A percentile compares a stretch with the other conserved stretches of the same genome.
phyloP scores from a whole-genome alignment of 2,797 vertebrate species.

The Helicolenus hilgendorfi region DNA sequence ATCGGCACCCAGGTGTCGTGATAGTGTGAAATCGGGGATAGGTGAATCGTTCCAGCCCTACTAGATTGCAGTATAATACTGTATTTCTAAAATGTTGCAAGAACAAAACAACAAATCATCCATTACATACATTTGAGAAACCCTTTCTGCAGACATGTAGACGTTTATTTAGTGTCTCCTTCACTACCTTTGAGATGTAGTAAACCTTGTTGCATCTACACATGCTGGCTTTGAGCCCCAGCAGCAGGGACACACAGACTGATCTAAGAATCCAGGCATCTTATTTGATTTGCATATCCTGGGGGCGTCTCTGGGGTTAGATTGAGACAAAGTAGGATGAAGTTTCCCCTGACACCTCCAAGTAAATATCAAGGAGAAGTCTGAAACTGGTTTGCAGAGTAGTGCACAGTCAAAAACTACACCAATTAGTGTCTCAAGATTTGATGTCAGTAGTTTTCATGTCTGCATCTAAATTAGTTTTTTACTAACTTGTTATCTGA shows the following conservation, averaged over 20 bases:
- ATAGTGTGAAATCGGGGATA: too few species aligned
- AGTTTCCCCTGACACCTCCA: neutral
- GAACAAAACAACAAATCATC: neutral
- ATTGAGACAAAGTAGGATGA: neutral
- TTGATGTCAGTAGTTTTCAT: neutral
- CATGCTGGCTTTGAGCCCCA: neutral
- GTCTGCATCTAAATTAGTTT: neutral
- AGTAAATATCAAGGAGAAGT: constrained; percentile 12
- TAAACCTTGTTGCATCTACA: neutral
- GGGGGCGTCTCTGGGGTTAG: neutral
- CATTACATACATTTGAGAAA: neutral
- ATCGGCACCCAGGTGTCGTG: too few species aligned
- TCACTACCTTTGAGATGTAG: neutral
- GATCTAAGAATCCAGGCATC: neutral
- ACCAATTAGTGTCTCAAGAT: neutral
- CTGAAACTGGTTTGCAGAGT: neutral
- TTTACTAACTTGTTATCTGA: neutral
- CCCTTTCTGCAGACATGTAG: neutral
- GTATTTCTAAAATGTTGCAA: neutral
- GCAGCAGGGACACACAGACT: neutral
- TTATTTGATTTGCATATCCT: constrained; percentile 23
- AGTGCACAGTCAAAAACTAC: neutral
- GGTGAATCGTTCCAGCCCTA: too few species aligned
- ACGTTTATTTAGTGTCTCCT: neutral
- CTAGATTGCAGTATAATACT: neutral